A percentile compares a stretch with the other conserved stretches of the same genome.
Evolutionary conservation across 2,113 vertebrate genomes (phyloP).

Genomic region (Eretmochelys imbricata): DNA sequence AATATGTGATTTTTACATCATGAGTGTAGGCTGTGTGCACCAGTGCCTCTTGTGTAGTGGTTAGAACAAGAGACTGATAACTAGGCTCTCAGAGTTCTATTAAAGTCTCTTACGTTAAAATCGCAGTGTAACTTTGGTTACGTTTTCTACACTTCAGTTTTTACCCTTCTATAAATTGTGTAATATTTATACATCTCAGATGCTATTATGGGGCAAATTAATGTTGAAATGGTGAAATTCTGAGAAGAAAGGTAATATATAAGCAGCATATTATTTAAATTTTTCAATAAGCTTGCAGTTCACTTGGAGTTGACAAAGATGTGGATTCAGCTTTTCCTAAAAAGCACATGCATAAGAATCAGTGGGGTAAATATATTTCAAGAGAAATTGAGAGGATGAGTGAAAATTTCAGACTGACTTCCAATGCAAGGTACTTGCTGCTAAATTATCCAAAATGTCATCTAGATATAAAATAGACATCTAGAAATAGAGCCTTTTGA

Average conservation of each 20-base stretch:
- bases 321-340: not conserved
- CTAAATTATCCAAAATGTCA: not conserved
- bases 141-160: not conserved
- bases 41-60: not conserved
- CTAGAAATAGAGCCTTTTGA: not conserved
- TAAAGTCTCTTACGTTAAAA: not conserved
- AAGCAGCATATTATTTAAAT: not conserved
- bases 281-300: not conserved
- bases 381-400: not conserved
- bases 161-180: accelerated
- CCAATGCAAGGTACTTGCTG: not conserved
- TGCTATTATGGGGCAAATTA: not conserved
- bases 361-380: not conserved
- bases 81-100: accelerated
- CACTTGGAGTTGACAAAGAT: not conserved
- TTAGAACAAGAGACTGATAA: not conserved
- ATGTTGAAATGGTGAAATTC: not conserved
- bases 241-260: not conserved
- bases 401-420: not conserved
- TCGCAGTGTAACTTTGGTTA: not conserved
- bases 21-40: not conserved
- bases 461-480: not conserved
- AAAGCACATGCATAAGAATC: not conserved
- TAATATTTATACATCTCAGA: not conserved
- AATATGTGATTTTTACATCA: not conserved